Evolutionary conservation across 2,797 vertebrate genomes (phyloP), one percentile per base, ranked within the genome.

Genomic region (Arrhamphus sclerolepis): DNA sequence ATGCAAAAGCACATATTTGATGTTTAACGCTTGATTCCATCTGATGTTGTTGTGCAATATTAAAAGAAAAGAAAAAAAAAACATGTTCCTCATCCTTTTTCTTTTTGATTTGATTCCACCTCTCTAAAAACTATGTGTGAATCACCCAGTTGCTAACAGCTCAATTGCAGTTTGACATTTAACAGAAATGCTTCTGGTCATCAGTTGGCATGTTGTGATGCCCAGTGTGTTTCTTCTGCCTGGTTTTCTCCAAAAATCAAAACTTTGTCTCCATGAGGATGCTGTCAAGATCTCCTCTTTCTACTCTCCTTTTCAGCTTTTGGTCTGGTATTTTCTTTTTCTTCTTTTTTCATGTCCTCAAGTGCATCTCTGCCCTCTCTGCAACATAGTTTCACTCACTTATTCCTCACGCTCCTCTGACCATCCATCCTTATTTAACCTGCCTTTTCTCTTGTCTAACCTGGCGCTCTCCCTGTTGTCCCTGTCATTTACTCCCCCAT

Each of bases 121-220:
- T 34, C 34, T 70, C 16, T 38, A 34, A 75, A 66, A 9, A 43
- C 61, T n/a, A n/a, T 54, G 70, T 53, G 44, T 8, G 14, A 66
- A 63, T 77, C 60, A 72, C n/a, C 52, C 20, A 2, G 22, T 18
- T 81, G 44, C 64, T 64, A 72, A 66, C 74, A 80, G 58, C 24
- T 17, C 18, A 31, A 56, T 47, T 63, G 47, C 7, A 52, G 22
- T 68, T 66, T 74, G 80, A 82, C 72, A 59, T 81, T 83, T 83
- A 60, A 72, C 77, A 66, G 70, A 72, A 71, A 75, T 63, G 40
- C 62, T 84, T 75, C 61, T 56, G 73, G 74, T 81, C 68, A 66
- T 56, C 31, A 56, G 42, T 55, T 61, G 70, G 74, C 70, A 52
- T 73, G 61, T 66, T 85, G 46, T 81, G 72, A 69, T 77, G 53